phyloP scores from a whole-genome alignment of 2,113 vertebrate genomes.

The Bagarius yarrelli region DNA sequence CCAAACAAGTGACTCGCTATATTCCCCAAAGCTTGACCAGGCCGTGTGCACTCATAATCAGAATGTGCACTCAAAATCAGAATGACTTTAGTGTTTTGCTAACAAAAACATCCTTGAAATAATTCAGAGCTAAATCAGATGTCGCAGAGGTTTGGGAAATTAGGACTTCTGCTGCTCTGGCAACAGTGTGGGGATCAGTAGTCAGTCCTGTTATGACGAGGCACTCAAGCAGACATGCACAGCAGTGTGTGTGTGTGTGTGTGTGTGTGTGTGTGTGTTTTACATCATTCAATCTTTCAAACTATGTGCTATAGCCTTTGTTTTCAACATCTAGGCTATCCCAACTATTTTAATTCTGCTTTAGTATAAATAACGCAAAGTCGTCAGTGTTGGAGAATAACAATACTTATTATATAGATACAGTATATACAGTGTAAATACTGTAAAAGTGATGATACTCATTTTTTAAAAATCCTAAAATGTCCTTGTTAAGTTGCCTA shows the following conservation, averaged over 20 bases:
- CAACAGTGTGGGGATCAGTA: conserved; percentile 8
- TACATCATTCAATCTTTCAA: not conserved
- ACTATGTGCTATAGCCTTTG: not conserved
- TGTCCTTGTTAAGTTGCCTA: not conserved
- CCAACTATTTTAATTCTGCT: not conserved
- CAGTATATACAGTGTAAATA: not conserved
- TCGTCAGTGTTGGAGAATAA: not conserved
- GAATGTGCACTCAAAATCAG: not conserved
- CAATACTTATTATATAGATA: not conserved
- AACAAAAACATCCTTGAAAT: conserved; percentile 17
- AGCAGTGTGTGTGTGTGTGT: conserved; percentile 13
- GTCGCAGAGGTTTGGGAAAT: conserved; percentile 2
- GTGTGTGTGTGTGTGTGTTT: not conserved
- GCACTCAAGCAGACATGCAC: conserved; percentile 36
- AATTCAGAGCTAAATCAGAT: conserved; percentile 21
- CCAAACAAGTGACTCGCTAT: conserved; percentile 21
- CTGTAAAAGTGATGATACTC: not conserved
- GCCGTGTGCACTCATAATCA: conserved; percentile 19
- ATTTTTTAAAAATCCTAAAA: not conserved
- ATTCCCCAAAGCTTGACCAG: conserved; percentile 28
- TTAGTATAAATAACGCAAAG: not conserved
- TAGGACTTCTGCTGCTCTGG: conserved; percentile 30
- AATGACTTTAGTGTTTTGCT: not conserved
- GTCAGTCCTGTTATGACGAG: conserved; percentile 7
- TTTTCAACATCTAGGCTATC: not conserved